Percentiles rank a stretch among this genome's conserved stretches.
Evolutionary conservation across 2,113 vertebrate species (phyloP).

Genomic region (Clarias batrachus): DNA sequence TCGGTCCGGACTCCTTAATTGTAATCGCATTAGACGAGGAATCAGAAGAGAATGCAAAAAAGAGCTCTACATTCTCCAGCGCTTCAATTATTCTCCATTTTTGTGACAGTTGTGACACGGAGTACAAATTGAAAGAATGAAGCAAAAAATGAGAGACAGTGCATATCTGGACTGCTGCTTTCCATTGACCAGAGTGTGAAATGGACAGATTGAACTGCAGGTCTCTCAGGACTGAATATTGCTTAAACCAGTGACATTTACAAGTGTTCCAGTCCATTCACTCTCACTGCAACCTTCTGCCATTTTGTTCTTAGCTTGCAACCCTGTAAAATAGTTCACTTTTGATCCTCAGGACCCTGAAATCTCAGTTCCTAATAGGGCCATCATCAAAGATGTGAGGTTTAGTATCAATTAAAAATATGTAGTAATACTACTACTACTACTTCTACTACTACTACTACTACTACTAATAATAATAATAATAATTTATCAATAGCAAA

Average conservation of each 20-base stretch:
- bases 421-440: too few relatives aligned
- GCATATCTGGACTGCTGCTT: slow-evolving; percentile 1
- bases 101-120: slow-evolving; percentile 2
- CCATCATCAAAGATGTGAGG: not conserved
- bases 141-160: slow-evolving; percentile 12
- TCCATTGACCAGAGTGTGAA: slow-evolving; percentile 12
- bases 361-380: not conserved
- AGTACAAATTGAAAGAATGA: slow-evolving; percentile 9
- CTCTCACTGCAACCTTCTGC: slow-evolving; percentile 39
- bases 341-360: not conserved
- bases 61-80: slow-evolving; percentile 8
- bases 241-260: slow-evolving; percentile 49
- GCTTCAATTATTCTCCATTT: slow-evolving; percentile 36
- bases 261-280: slow-evolving; percentile 36
- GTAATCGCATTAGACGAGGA: slow-evolving; percentile 39
- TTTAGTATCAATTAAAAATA: not conserved
- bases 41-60: slow-evolving; percentile 36
- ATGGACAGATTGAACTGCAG: slow-evolving; percentile 40
- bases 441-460: too few relatives aligned
- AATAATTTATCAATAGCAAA: not conserved
- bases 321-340: slow-evolving; percentile 23
- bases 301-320: slow-evolving; percentile 25
- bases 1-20: slow-evolving; percentile 35
- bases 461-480: not conserved
- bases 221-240: slow-evolving; percentile 32